A percentile compares a stretch with the other conserved stretches of the same genome.
phyloP scores from a whole-genome alignment of 92 coral and sea anemone species.

The Desmophyllum pertusum region DNA sequence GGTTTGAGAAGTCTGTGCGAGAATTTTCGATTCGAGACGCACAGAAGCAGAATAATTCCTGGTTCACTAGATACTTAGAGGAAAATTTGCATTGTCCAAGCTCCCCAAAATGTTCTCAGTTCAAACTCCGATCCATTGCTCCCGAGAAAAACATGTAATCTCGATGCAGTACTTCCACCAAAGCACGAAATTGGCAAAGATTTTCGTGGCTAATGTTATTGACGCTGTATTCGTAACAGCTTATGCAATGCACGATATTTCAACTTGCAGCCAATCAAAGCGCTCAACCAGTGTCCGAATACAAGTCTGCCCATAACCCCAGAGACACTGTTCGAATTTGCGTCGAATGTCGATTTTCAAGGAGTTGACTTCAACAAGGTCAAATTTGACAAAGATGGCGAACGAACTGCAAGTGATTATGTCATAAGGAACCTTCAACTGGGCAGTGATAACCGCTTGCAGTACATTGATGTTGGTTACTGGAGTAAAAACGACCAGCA shows the following conservation, averaged over 20 bases:
- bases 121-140: constrained; percentile 16
- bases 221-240: constrained; percentile 86
- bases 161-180: constrained; percentile 54
- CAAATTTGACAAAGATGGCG: constrained; percentile 79
- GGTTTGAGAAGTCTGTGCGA: constrained; percentile 54
- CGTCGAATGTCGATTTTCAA: constrained; percentile 58
- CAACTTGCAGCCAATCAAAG: constrained; percentile 50
- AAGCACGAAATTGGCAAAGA: constrained; percentile 53
- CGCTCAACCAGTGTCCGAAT: constrained; percentile 53
- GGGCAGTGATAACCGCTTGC: constrained; percentile 15
- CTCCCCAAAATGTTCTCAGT: neutral
- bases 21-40: constrained; percentile 49
- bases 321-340: constrained; percentile 59
- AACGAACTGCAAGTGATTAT: constrained; percentile 77
- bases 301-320: constrained; percentile 50
- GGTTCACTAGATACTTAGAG: constrained; percentile 77
- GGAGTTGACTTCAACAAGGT: constrained; percentile 67
- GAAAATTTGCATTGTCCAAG: constrained; percentile 62
- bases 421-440: constrained; percentile 76
- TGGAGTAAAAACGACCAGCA: constrained; percentile 58
- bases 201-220: constrained; percentile 75
- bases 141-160: constrained; percentile 43
- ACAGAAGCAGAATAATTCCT: constrained; percentile 51
- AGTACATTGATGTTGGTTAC: constrained; percentile 65
- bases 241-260: constrained; percentile 66